Conservation (phyloP, 1,140 invertebrate species). For the Drosophila burlai region DNA sequence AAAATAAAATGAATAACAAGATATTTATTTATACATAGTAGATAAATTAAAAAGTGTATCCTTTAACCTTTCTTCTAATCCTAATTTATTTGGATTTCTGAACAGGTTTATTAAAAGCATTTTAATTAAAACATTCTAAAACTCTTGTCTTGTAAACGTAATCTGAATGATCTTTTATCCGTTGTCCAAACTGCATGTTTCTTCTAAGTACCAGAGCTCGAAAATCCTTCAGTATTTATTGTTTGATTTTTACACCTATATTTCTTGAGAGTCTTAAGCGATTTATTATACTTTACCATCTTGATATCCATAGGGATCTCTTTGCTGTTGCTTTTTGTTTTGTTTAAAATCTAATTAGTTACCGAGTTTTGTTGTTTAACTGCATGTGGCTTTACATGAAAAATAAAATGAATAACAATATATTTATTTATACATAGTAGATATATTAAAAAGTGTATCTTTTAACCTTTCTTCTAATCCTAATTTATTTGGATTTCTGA, state of each 20-base stretch:
- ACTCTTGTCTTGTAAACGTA: background rate
- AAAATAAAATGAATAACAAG: background rate
- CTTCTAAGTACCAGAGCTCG: background rate
- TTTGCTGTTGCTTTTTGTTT: too few species aligned
- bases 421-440: background rate
- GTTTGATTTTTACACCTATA: slow-evolving; percentile 1
- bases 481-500: background rate
- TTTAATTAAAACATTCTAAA: background rate
- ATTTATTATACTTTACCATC: background rate
- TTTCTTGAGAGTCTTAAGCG: background rate
- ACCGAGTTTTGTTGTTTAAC: too few species aligned
- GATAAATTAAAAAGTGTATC: too few species aligned
- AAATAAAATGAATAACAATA: background rate
- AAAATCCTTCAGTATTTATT: background rate
- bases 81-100: background rate
- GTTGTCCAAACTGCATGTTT: background rate
- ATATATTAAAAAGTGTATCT: too few species aligned
- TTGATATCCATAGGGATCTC: background rate
- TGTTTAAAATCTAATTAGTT: too few species aligned
- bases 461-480: background rate
- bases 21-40: background rate
- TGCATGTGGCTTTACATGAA: too few species aligned
- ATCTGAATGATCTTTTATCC: slow-evolving; percentile 1
- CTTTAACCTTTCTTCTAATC: background rate
- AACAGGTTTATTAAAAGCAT: background rate